Evolutionary conservation across 2,797 vertebrate species (phyloP), one percentile per base, ranked within the genome.

Genomic region (Micropoecilia bifurca): DNA sequence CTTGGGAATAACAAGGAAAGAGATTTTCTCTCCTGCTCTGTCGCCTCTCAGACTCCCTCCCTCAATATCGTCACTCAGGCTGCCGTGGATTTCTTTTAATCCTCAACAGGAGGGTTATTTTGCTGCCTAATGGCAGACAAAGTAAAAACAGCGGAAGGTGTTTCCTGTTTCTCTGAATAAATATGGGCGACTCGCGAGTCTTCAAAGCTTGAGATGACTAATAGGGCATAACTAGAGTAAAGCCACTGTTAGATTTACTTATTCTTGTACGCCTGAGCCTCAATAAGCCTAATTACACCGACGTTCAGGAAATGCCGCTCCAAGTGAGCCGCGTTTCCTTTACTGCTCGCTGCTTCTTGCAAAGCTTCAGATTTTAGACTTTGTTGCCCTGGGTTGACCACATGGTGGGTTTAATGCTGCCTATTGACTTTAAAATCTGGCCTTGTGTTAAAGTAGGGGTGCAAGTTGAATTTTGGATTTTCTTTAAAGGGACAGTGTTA

Each of bases 221-320:
- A 81, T 22, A 9, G 50, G 28, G n/a, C 55, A 4, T 85, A 57
- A 86, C 88, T 76, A 80, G 71, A 4, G 33, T n/a, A 6, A 45
- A 63, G 71, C 48, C 55, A 41, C 66, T 30, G 71, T 80, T 76
- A 78, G 63, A 75, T 80, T 71, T 0, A 55, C 77, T 84, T 75
- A 53, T 83, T 87, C 74, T 50, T 79, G 76, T 75, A 78, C 48
- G 72, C 81, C 53, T 77, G 83, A 50, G 73, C 72, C 78, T 45
- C 39, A 71, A 79, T 90, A 69, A 71, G 36, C 30, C 46, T 91
- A 80, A 93, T 93, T 84, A 88, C 53, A 75, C 82, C 71, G 71
- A 57, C 75, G 47, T 79, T 69, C 84, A 90, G 91, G 92, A 93
- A 93, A 91, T 90, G 81, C 90, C 88, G 84, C 76, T 71, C 36